Percentiles rank a stretch among this genome's conserved stretches.
These are phyloP conservation scores for Grammomys dolichurus DNA, from an alignment of 2,113 vertebrate species.

Conservation along the genomic window DNA sequence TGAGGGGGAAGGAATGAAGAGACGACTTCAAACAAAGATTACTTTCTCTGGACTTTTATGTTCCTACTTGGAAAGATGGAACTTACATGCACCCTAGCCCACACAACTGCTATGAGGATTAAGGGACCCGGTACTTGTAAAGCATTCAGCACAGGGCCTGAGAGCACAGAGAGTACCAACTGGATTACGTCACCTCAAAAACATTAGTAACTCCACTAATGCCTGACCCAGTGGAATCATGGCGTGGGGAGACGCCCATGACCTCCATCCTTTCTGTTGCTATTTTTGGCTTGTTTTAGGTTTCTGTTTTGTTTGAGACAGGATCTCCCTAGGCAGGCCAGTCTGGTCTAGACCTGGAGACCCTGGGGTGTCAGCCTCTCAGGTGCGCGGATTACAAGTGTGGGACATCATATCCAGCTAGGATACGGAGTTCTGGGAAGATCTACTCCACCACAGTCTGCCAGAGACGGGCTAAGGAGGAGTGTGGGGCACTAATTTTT, in stretches of 20 bases:
- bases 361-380: background rate
- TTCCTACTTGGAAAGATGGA: conserved; percentile 19
- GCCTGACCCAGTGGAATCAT: background rate
- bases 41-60: background rate
- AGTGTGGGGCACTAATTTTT: background rate
- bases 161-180: background rate
- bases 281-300: background rate
- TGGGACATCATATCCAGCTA: background rate
- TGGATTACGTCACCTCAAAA: background rate
- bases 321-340: background rate
- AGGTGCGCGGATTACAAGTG: background rate
- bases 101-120: background rate
- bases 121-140: background rate
- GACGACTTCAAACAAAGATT: background rate
- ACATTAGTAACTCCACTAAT: background rate
- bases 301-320: background rate
- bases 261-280: background rate
- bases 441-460: background rate
- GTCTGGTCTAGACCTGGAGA: background rate
- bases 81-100: conserved; percentile 26
- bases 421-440: background rate
- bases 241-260: background rate
- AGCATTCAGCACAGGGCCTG: background rate
- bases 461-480: background rate
- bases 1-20: conserved; percentile 70